Evolutionary conservation across 53 echinoderm and acorn worm genomes (phyloP).

Genomic region (Apostichopus leukothele): DNA sequence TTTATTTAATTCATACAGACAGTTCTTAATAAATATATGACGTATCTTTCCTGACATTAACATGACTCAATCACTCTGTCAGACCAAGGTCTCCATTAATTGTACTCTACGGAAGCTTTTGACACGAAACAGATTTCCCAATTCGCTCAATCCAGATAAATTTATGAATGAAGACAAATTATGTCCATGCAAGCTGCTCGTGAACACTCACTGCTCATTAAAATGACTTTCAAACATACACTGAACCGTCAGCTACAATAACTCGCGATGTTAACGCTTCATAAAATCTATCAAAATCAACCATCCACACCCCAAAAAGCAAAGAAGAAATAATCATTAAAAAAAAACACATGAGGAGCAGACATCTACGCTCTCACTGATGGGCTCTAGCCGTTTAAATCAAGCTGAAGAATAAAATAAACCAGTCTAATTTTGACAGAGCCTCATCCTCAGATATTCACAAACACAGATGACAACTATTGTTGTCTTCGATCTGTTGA

Average conservation of each 20-base stretch:
- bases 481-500: not conserved
- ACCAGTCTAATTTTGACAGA: too few relatives aligned
- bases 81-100: too few relatives aligned
- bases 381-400: too few relatives aligned
- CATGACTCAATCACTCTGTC: too few relatives aligned
- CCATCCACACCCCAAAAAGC: conserved; percentile 25
- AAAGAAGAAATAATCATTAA: too few relatives aligned
- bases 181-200: not conserved
- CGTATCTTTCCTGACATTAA: too few relatives aligned
- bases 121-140: not conserved
- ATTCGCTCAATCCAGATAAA: not conserved
- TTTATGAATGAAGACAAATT: not conserved
- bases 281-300: not conserved
- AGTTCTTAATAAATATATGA: too few relatives aligned
- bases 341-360: too few relatives aligned
- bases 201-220: not conserved
- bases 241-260: not conserved
- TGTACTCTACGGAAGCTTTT: not conserved
- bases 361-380: too few relatives aligned
- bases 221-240: not conserved
- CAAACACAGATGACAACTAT: not conserved
- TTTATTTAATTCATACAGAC: too few relatives aligned
- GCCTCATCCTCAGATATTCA: too few relatives aligned
- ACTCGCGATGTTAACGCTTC: not conserved
- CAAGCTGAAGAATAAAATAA: too few relatives aligned